Evolutionary conservation across 2,797 vertebrate genomes (phyloP), one percentile per base, ranked within the genome.

Genomic region (Propithecus deckenii): DNA sequence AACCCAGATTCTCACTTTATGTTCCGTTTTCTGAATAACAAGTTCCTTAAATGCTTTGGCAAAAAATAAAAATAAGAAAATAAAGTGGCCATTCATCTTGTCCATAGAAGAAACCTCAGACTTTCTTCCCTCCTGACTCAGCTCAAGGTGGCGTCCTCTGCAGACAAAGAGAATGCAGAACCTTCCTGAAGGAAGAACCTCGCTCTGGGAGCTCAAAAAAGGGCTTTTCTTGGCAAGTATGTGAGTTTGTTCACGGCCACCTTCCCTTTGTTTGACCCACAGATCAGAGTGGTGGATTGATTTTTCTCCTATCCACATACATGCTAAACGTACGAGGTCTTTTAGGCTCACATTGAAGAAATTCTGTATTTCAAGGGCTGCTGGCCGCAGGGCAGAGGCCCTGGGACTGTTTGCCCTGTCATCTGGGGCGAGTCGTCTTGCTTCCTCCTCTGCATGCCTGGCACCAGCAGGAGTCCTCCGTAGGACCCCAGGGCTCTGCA

Each of bases 21-120:
- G 78, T 1, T 7, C 11, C 43, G 80, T 4, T 99, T 98, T 86
- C 97, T 97, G 2, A 98, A 98, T 11, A 99, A 99, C 80, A 98
- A 98, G 65, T 96, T 99, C 86, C 98, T 98, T 75, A 98, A 98
- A 61, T 43, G 32, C 20, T 98, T 98, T 50, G 98, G 98, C 20
- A 59, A 59, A 59, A 28, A 59, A 59, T 28, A 25, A 59, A 59
- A 59, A 59, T 59, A 11, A 59, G 4, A 59, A 59, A 59, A 28
- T 93, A n/a, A 74, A 87, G 55, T 78, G 43, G 28, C 67, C 84
- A 15, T 91, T 88, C 69, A 23, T 91, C 61, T 88, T 74, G 46
- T 91, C 94, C 88, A 20, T 81, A 43, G 74, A 85, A 50, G 69
- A 91, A 96, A 78, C 43, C 55, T 76, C 81, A 83, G 50, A 32